These are phyloP conservation scores for Vicugna pacos DNA, from an alignment of 2,113 vertebrate species.

Conservation along the genomic window DNA sequence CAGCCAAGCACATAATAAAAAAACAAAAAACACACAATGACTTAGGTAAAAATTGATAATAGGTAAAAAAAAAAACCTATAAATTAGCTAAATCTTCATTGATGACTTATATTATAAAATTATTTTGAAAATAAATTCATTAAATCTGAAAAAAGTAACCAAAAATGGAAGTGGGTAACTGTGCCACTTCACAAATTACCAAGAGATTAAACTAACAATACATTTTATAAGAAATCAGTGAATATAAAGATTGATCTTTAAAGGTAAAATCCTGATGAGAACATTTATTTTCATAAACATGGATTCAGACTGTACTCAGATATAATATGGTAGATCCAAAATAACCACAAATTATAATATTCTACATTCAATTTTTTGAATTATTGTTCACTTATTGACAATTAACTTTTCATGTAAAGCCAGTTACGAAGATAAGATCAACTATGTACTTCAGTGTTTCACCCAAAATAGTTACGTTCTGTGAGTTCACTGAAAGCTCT, in stretches of 20 bases:
- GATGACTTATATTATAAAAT: conserved; percentile 30
- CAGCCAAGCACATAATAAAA: background rate
- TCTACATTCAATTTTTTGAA: conserved; percentile 4
- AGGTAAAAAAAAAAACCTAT: background rate
- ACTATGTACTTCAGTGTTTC: background rate
- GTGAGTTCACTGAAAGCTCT: background rate
- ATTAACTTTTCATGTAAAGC: background rate
- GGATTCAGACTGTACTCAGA: background rate
- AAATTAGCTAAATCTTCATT: background rate
- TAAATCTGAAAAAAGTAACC: background rate
- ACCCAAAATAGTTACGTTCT: background rate
- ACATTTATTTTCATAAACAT: conserved; percentile 10
- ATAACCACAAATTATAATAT: background rate
- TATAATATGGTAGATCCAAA: background rate
- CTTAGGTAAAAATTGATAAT: background rate
- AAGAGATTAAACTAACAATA: background rate
- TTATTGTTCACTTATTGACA: background rate
- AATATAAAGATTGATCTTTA: background rate
- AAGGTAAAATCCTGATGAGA: background rate
- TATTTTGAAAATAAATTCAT: background rate
- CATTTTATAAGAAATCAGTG: background rate
- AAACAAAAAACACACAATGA: background rate
- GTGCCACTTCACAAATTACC: background rate
- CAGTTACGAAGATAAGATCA: background rate
- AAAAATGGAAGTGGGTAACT: background rate